Base-by-base conservation (phyloP, 2,797 vertebrate species). In the Coregonus suidteri region DNA sequence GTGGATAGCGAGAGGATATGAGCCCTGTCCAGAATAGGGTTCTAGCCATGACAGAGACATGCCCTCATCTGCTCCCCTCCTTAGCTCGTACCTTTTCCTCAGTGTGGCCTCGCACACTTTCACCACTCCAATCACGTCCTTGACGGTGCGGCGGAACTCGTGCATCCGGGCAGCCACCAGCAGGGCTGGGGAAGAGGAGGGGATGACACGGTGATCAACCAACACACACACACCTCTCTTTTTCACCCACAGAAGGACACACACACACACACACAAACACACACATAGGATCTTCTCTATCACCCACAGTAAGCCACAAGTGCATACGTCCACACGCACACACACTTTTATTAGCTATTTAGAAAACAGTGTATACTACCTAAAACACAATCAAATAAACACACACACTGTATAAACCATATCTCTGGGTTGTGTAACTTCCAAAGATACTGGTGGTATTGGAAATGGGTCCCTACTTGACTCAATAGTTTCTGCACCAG, bases 41-140 rank as follows among this genome's bases (percentile, higher is more conserved):
- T 59, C 59, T 20, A 64, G 59, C 59, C n/a, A 62, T 1, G 25
- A 14, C 37, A 1, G 25, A 20, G 1, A 30, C 41, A 15, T 47
- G 41, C 41, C 41, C 41, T 47, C 3, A 13, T 47, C 41, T 47
- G 59, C 20, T 7, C 7, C 59, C n/a, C n/a, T 51, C 52, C 20
- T 51, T 25, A 31, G 14, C 5, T 79, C 93, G 89, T 84, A 98
- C 98, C 98, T 97, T 93, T 99, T 99, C 81, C 98, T 95, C 81
- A 99, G 93, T 0, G 98, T 99, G 54, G 97, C 97, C 88, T 99
- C 97, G 56, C 98, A 99, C 73, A 99, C 98, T 90, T 99, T 99
- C 82, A 99, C 98, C 89, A 99, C 98, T 0, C 96, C 86, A 87
- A 99, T 98, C 84, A 99, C 96, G 76, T 99, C 98, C 83, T 97